Conservation (phyloP, 2,888 invertebrate species). For the Netelia fuscicornis region DNA sequence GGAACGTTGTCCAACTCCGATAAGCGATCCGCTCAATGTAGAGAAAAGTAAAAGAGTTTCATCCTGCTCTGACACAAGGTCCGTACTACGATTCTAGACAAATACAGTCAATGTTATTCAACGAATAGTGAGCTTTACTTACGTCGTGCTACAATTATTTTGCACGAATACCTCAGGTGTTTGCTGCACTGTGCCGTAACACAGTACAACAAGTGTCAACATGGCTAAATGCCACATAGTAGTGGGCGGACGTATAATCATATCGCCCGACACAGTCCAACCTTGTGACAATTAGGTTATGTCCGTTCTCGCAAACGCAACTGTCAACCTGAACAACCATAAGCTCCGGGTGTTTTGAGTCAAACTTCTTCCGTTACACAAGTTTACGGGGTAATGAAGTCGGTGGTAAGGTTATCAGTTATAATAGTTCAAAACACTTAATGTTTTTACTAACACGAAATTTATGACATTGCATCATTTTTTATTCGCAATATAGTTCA, state of each 20-base stretch:
- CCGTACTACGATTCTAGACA: conserved; percentile 78
- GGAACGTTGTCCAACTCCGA: conserved; percentile 94
- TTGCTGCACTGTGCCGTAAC: conserved; percentile 65
- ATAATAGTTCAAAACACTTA: not conserved
- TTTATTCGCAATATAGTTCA: conserved; percentile 30
- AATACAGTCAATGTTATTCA: conserved; percentile 17
- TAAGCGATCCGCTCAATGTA: conserved; percentile 96
- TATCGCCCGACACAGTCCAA: conserved; percentile 36
- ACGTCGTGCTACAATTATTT: not conserved
- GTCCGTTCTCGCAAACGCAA: conserved; percentile 52
- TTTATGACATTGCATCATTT: conserved; percentile 61
- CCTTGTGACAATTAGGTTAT: conserved; percentile 44
- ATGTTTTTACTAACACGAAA: conserved; percentile 25
- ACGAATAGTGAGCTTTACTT: conserved; percentile 6
- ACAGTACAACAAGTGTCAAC: conserved; percentile 62
- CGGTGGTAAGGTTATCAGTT: not conserved
- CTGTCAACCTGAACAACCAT: conserved; percentile 49
- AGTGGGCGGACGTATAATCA: conserved; percentile 48
- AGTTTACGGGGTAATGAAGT: not conserved
- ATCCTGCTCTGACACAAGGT: conserved; percentile 80
- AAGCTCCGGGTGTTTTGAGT: conserved; percentile 36
- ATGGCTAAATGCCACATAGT: conserved; percentile 41
- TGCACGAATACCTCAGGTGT: conserved; percentile 61
- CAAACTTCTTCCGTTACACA: no score
- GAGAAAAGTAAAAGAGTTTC: conserved; percentile 90